phyloP scores from a whole-genome alignment of 1,140 invertebrate genomes.

The Halictus rubicundus region DNA sequence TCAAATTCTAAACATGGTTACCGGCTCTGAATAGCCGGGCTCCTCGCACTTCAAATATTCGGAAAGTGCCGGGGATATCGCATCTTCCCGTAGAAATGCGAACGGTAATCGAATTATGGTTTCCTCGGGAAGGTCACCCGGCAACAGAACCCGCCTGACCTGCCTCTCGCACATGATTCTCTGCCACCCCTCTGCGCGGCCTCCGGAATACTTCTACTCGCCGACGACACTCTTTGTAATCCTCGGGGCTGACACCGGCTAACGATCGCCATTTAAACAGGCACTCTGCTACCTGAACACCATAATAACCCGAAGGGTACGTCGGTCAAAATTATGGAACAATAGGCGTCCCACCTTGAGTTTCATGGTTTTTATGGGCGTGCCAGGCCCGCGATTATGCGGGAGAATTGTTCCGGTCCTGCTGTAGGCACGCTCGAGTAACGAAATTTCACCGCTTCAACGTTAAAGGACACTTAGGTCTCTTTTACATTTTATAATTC shows the following conservation, averaged over 20 bases:
- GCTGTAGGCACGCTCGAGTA: too few relatives aligned
- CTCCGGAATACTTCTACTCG: conserved; percentile 16
- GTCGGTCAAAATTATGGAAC: conserved; percentile 21
- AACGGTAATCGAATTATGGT: conserved; percentile 22
- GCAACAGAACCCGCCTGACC: conserved; percentile 19
- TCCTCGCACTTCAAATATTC: neutral
- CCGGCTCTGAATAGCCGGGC: neutral
- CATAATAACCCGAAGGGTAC: conserved; percentile 27
- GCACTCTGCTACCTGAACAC: conserved; percentile 29
- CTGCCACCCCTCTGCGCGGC: neutral
- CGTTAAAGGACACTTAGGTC: too few relatives aligned
- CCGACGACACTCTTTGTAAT: conserved; percentile 33
- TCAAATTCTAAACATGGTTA: neutral
- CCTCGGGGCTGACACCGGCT: conserved; percentile 12
- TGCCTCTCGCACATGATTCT: conserved; percentile 2
- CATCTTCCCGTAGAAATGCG: neutral
- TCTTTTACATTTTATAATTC: too few relatives aligned
- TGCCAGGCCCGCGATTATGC: conserved; percentile 12
- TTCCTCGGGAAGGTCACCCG: conserved; percentile 18
- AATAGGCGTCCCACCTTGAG: neutral
- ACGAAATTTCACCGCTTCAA: too few relatives aligned
- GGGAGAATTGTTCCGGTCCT: neutral
- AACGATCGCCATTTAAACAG: conserved; percentile 1
- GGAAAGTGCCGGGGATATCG: neutral
- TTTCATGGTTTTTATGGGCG: neutral